A percentile compares a stretch with the other conserved stretches of the same genome.
Evolutionary conservation across 2,113 vertebrate species (phyloP).

Genomic region (Hymenochirus boettgeri): DNA sequence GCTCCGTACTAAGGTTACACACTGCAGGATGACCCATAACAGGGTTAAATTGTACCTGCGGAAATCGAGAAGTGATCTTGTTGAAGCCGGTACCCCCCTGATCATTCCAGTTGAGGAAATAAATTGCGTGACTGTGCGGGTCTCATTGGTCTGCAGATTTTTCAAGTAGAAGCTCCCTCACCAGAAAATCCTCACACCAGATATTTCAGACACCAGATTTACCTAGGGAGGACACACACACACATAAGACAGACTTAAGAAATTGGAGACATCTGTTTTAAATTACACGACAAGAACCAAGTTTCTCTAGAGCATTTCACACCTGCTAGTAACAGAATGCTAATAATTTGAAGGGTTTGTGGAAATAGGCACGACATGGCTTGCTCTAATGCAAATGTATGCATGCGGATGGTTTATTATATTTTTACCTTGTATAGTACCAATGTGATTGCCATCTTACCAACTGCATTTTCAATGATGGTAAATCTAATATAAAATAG

Average conservation of each 20-base stretch:
- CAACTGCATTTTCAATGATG: too few species aligned
- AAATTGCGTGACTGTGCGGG: conserved; percentile 93
- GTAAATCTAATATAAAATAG: too few species aligned
- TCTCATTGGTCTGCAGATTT: conserved; percentile 88
- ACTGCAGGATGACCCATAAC: too few species aligned
- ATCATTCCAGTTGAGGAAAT: conserved; percentile 95
- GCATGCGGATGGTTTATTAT: too few species aligned
- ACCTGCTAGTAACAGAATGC: conserved; percentile 3
- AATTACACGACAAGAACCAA: conserved; percentile 24
- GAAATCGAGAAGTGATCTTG: conserved; percentile 88
- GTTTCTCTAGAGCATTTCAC: conserved; percentile 19
- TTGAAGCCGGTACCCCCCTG: conserved; percentile 77
- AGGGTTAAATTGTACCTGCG: conserved; percentile 81
- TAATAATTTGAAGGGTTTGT: conserved; percentile 17
- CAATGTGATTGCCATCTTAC: too few species aligned
- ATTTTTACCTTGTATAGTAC: too few species aligned
- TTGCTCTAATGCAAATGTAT: conserved; percentile 1
- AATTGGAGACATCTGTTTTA: conserved; percentile 30
- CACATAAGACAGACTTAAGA: conserved; percentile 13
- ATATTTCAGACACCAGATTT: conserved; percentile 92
- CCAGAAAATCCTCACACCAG: conserved; percentile 96
- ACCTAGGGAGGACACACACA: conserved; percentile 63
- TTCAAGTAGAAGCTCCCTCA: conserved; percentile 96
- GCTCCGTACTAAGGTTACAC: too few species aligned
- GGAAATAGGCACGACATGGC: neutral